phyloP scores from a whole-genome alignment of 2,797 vertebrate genomes.

The Hafferia zeledoni region DNA sequence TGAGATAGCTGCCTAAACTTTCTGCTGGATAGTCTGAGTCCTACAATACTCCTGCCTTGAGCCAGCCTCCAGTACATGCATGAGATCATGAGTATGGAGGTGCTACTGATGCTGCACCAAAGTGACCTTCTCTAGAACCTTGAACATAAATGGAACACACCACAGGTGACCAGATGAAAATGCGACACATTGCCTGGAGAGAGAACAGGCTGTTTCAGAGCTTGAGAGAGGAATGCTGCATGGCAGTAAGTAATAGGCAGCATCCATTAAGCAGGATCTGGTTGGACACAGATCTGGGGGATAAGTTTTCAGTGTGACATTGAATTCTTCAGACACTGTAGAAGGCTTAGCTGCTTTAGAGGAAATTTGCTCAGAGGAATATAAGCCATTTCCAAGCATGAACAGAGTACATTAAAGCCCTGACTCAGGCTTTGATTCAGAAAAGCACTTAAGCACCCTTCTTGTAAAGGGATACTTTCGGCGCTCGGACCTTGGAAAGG shows the following conservation, averaged over 20 bases:
- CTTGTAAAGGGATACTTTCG: slow-evolving; percentile 59
- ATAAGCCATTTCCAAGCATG: slow-evolving; percentile 62
- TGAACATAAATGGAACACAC: slow-evolving; percentile 52
- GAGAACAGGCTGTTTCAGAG: slow-evolving; percentile 48
- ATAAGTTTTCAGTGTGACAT: slow-evolving; percentile 64
- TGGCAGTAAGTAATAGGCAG: slow-evolving; percentile 52
- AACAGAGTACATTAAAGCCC: slow-evolving; percentile 54
- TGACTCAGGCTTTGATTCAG: slow-evolving; percentile 70
- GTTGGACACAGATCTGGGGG: slow-evolving; percentile 50
- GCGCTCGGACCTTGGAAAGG: not conserved
- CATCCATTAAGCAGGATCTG: slow-evolving; percentile 65
- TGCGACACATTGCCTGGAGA: slow-evolving; percentile 22
- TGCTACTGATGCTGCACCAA: slow-evolving; percentile 23
- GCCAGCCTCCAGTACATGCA: not conserved
- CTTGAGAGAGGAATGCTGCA: slow-evolving; percentile 2
- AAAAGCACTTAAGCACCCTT: slow-evolving; percentile 69
- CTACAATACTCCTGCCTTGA: not conserved
- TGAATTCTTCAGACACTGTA: slow-evolving; percentile 65
- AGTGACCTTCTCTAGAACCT: slow-evolving; percentile 51
- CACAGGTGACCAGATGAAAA: slow-evolving; percentile 12
- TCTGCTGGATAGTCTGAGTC: not conserved
- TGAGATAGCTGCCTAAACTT: not conserved
- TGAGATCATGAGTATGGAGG: not conserved
- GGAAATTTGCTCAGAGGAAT: slow-evolving; percentile 56
- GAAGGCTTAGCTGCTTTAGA: slow-evolving; percentile 51